Evolutionary conservation across 2,888 invertebrate genomes (phyloP), one percentile per base, ranked within the genome.

Genomic region (Platycnemis pennipes): DNA sequence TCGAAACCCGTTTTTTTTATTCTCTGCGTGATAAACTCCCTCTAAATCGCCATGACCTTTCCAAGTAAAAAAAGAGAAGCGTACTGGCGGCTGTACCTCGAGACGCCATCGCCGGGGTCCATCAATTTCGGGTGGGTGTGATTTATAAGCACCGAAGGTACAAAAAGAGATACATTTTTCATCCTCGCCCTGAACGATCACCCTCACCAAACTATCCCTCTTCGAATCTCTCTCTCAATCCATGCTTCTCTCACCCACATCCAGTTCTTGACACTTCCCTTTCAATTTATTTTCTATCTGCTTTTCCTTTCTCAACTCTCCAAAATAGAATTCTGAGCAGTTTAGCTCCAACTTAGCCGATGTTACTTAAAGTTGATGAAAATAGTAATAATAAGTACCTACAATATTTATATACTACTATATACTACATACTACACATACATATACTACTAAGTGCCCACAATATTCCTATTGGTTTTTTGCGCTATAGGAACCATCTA

Each of bases 91-190:
- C 42, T 37, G 42, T 42, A 63, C 63, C 63, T 19, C 22, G 89
- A 89, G 42, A 89, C 89, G 89, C 89, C 89, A 89, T 89, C 89
- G 89, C 89, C 56, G 22, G 56, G 56, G 89, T 89, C 89, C 89
- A 89, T 89, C 89, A 89, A 89, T 89, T 56, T 42, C 42, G 56
- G 22, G 42, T 13, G 63, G n/a, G 89, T 19, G 89, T 56, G 56
- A 89, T 89, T 89, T 89, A 89, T 89, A 89, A 63, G 63, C 37
- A 37, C 31, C 5, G 42, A 42, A 89, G 89, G 56, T 42, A 31
- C 56, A 56, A 53, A 89, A 56, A 56, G 56, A 89, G 53, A 56
- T 89, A 56, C 89, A 89, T 89, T 89, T 89, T 89, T 89, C 89
- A 89, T 53, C 89, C 89, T 31, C 37, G 37, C 56, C 42, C 42